Base-by-base conservation (phyloP, 2,113 vertebrate species). In the Lagopus muta region DNA sequence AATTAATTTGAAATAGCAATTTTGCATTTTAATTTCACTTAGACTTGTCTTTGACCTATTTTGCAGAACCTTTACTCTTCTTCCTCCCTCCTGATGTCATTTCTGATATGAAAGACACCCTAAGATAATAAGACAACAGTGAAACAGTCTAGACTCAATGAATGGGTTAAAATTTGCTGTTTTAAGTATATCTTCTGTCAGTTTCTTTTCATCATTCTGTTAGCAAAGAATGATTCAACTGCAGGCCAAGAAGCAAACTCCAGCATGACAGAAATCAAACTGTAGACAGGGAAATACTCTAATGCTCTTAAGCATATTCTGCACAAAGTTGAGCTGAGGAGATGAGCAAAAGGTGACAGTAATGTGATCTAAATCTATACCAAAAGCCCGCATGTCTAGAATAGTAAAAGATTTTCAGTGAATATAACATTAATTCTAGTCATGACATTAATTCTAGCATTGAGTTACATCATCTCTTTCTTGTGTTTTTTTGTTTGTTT, bases 281-380 rank as follows among this genome's bases (percentile, higher is more conserved):
- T 93, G 64, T 71, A 74, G 25, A 22, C 11, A 58, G 43, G 58
- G 12, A 67, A 91, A 70, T 64, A 79, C 34, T 73, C 21, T 74
- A 76, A 82, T 74, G 50, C 69, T 89, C 50, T 95, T 85, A 71
- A 96, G 24, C 16, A 19, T 52, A 71, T 85, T 92, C 74, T 76
- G 54, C 54, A 82, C 62, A 74, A 70, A 88, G 42, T 55, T 14
- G 36, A 93, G 32, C 62, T 77, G 84, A 58, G 40, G 52, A 84
- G 36, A 82, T 47, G 78, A 85, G 60, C 45, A 67, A 38, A 28
- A 80, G 34, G 60, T 4, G 0, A 76, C n/a, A 95, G 71, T 80
- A 95, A 69, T 20, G 43, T 81, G 84, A 92, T 75, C 72, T 89
- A 93, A 93, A 89, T 93, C 48, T 91, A 17, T 91, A 91, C 88